Percentiles rank a stretch among this genome's conserved stretches.
Conservation (phyloP, 1,140 invertebrate genomes). For the Potamilus streckersoni region DNA sequence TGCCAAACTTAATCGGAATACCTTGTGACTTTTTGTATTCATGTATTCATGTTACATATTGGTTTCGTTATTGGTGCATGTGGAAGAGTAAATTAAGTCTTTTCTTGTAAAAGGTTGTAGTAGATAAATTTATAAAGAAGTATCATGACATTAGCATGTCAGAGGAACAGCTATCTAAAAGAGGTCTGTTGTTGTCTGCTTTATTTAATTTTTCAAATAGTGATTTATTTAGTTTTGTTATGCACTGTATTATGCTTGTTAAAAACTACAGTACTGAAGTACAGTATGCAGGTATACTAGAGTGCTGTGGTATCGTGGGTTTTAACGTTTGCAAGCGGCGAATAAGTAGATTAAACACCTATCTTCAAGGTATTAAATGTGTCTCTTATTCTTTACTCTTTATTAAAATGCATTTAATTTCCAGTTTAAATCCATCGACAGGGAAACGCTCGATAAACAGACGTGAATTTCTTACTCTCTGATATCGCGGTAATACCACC, state of each 20-base stretch:
- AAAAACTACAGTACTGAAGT: not conserved
- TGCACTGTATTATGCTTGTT: not conserved
- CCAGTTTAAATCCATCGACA: no score
- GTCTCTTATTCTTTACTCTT: no score
- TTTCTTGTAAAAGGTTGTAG: not conserved
- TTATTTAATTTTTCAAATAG: conserved; percentile 7
- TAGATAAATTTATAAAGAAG: not conserved
- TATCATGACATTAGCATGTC: conserved; percentile 72
- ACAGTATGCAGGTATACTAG: no score
- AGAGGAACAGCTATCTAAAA: conserved; percentile 80
- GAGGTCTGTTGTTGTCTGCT: conserved; percentile 69
- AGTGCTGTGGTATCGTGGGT: no score
- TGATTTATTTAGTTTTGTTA: not conserved
- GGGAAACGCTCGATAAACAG: no score
- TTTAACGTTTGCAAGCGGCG: no score
- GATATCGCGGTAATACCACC: no score
- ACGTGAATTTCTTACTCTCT: no score
- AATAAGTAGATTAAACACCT: no score
- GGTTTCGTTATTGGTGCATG: not conserved
- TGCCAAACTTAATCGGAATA: conserved; percentile 3
- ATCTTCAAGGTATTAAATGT: no score
- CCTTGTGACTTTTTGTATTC: not conserved
- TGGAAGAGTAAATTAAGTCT: not conserved
- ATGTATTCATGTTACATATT: not conserved
- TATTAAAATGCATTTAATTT: no score